Base-by-base conservation (phyloP, 2,888 invertebrate genomes). In the Hypolimnas misippus region DNA sequence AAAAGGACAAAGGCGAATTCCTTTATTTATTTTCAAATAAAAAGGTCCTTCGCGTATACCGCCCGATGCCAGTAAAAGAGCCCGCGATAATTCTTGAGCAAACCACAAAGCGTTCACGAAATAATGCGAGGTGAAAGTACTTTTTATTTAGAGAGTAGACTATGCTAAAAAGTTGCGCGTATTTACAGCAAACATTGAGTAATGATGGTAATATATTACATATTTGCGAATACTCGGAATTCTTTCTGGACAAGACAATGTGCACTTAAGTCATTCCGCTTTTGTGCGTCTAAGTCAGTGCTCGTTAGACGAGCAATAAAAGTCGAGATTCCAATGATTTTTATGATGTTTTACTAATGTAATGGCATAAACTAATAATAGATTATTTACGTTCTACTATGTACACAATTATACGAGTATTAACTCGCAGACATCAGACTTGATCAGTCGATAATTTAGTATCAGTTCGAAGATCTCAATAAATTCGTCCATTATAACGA, bases 131-230 rank as follows among this genome's bases (percentile, higher is more conserved):
- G 84, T 76, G 90, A 91, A 90, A 91, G 88, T 82, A 76, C 71
- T 76, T 75, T 79, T 79, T 83, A 78, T 84, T 82, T 80, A 80
- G 74, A 83, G 81, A 83, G 78, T 76, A 77, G 78, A 77, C 81
- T 75, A 66, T 70, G 81, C 79, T 77, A 78, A 81, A 70, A 80
- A 82, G 79, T 85, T 84, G 81, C 84, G 77, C 80, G 77, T 76
- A 77, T 78, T 80, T 78, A 78, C 76, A 75, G 74, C 82, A 89
- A 87, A 89, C 74, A 86, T 90, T 90, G 80, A 82, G 82, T 84
- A 87, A 90, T 86, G 76, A 76, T 75, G 40, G 46, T 56, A 64
- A 67, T 78, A 78, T 77, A 82, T 85, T 82, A 81, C 81, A 81
- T 79, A 80, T 86, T 83, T 79, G 82, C 81, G 75, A 82, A 79